Conservation (phyloP, 2,113 vertebrate genomes). For the Cebus imitator region DNA sequence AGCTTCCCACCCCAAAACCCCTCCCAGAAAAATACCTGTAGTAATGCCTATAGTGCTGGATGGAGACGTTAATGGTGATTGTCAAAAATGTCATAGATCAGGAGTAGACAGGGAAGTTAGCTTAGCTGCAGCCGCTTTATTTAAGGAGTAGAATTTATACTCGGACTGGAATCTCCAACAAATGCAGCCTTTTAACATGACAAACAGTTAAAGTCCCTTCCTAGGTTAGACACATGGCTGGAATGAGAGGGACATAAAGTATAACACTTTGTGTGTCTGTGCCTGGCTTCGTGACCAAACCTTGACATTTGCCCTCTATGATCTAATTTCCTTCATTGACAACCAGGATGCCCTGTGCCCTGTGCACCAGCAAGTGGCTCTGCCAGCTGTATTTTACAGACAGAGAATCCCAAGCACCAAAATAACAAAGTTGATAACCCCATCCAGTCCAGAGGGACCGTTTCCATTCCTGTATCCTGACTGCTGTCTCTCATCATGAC, state of each 20-base stretch:
- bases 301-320: neutral
- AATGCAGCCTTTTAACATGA: neutral
- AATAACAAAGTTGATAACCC: neutral
- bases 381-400: neutral
- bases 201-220: neutral
- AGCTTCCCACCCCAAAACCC: neutral
- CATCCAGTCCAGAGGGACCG: neutral
- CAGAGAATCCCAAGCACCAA: neutral
- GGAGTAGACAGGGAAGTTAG: neutral
- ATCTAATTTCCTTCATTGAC: slow-evolving; percentile 1
- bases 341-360: neutral
- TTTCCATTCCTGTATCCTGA: neutral
- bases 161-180: slow-evolving; percentile 12
- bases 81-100: neutral
- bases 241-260: neutral
- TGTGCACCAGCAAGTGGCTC: slow-evolving; percentile 31
- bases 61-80: neutral
- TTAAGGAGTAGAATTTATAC: slow-evolving; percentile 35
- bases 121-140: slow-evolving; percentile 6
- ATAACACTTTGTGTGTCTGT: neutral
- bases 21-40: neutral
- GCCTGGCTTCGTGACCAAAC: neutral
- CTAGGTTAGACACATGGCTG: neutral
- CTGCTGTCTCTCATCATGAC: neutral
- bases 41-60: neutral